Evolutionary conservation across 2,797 vertebrate species (phyloP).

Genomic region (Mastacembelus armatus): DNA sequence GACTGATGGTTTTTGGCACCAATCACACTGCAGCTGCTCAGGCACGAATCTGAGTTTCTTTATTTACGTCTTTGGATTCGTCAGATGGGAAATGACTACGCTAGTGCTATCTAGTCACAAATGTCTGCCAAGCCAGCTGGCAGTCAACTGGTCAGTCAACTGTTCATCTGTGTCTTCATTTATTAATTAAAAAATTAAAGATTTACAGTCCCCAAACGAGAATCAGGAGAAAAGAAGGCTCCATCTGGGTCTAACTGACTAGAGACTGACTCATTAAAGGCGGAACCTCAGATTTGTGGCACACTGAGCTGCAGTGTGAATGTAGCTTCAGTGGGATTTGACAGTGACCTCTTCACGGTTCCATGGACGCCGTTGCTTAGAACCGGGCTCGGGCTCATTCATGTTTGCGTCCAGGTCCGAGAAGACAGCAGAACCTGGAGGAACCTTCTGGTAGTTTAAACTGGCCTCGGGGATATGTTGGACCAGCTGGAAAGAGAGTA

Average conservation of each 20-base stretch:
- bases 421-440: conserved; percentile 87
- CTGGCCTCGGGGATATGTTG: conserved; percentile 96
- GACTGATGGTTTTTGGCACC: conserved; percentile 15
- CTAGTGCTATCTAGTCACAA: too few relatives aligned
- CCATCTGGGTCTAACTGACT: not conserved
- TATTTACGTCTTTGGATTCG: too few relatives aligned
- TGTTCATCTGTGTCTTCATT: too few relatives aligned
- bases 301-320: conserved; percentile 59
- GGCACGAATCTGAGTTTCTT: not conserved
- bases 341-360: conserved; percentile 87
- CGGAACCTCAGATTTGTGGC: not conserved
- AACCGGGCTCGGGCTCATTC: conserved; percentile 85
- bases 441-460: conserved; percentile 98
- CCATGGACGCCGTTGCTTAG: conserved; percentile 80
- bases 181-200: too few relatives aligned
- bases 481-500: conserved; percentile 89
- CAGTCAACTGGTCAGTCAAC: too few relatives aligned
- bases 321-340: conserved; percentile 38
- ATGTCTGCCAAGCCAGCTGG: too few relatives aligned
- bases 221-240: too few relatives aligned
- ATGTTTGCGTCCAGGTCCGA: conserved; percentile 92
- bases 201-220: too few relatives aligned
- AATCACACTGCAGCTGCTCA: conserved; percentile 43
- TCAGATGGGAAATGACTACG: too few relatives aligned
- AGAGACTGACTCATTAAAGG: not conserved